Evolutionary conservation across 2,797 vertebrate species (phyloP), one percentile per base, ranked within the genome.

Genomic region (Hydrolagus colliei): DNA sequence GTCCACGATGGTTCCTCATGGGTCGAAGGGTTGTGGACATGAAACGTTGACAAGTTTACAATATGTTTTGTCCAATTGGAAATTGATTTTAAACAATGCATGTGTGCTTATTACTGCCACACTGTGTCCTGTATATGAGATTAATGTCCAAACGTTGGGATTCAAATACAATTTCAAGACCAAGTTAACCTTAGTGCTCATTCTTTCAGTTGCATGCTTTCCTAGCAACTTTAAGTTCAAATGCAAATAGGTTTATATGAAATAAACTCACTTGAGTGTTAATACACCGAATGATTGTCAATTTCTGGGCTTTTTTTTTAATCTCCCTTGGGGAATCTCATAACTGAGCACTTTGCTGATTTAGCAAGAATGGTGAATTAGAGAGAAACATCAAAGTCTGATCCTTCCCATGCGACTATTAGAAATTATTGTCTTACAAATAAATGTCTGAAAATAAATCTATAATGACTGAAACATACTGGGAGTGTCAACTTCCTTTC

Each of bases 381-480:
- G 59, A 63, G 77, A 27, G 77, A 79, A 79, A 79, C 59, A 79
- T 79, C 61, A 63, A 79, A 79, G 77, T 6, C 20, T n/a, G 14
- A 22, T 63, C 61, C 77, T 79, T 78, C 22, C 76, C 76, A 78
- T 20, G 62, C 20, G 41, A 14, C 75, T 62, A 16, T 61, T 78
- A 6, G 59, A 61, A 22, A n/a, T 22, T 0, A 61, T 79, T 79
- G 59, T 7, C 77, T 27, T 79, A 11, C 14, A 63, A 79, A 7
- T 20, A 79, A 79, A 63, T 27, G 77, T 12, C 12, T 80, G 61
- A 63, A 80, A 9, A 63, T 27, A 9, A 13, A 22, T 20, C 18
- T n/a, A 79, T n/a, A 62, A 65, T 63, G 52, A 27, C n/a, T 14
- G 13, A 9, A 61, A 22, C 63, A 22, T 78, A 13, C 62, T 79